Evolutionary conservation across 2,888 invertebrate species (phyloP), one percentile per base, ranked within the genome.

Genomic region (Lochmaea crataegi): DNA sequence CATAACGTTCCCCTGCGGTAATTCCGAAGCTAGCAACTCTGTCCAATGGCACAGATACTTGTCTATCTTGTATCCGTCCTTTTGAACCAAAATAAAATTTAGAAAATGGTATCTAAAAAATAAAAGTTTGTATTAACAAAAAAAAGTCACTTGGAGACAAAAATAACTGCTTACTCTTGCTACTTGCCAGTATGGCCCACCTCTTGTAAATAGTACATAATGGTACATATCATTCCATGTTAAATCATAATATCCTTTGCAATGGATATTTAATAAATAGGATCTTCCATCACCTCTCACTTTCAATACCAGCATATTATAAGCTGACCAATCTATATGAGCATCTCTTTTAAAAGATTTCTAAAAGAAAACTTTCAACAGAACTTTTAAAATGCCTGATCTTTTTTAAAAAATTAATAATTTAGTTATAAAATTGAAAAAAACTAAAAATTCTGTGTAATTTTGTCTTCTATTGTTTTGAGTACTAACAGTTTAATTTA

Each of bases 171-270:
- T 83, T 87, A 95, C 95, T 90, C 93, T 95, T 38, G 94, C 91
- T 75, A 92, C 88, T 88, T 99, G 99, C 99, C 99, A 99, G 85
- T 99, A 98, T 0, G 99, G 99, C 0, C 99, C 98, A 53, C 99
- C 99, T 87, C 98, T 91, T 0, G 99, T 99, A 84, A 92, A 96
- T 5, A 99, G 87, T 0, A 94, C 91, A 86, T 93, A 98, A 82
- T 93, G 92, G 85, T 93, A 96, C 16, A 94, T 90, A 86, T 98
- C 96, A 85, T 96, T 93, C 96, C 96, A 97, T n/a, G 90, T 89
- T 41, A 97, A 86, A 85, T 99, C 98, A 82, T 91, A 94, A 79
- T 90, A 91, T 2, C 94, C 94, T 81, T 92, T 92, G 0, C 91
- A 90, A 64, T 92, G 90, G 67, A 99, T 87, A 86, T 95, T 95